Evolutionary conservation across 2,113 vertebrate genomes (phyloP), one percentile per base, ranked within the genome.

Genomic region (Echinops telfairi): DNA sequence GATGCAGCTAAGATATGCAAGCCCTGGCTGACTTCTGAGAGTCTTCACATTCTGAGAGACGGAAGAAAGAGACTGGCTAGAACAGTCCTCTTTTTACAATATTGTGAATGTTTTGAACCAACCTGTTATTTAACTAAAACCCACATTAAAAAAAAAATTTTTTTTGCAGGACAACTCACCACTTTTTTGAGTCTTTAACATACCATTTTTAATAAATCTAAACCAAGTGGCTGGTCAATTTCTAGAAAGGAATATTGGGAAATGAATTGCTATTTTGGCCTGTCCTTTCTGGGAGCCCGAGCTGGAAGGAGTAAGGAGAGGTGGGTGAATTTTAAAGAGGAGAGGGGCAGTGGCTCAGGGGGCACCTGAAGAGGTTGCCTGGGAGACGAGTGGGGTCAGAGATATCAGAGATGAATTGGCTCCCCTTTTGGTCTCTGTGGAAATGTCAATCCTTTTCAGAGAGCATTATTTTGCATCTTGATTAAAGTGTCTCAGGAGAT

Each of bases 401-500:
- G 76, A 40, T 90, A 82, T 79, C 91, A 92, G 78, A 90, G 66
- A 40, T 82, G 77, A 94, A 64, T 60, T 58, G 88, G 82, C 64
- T 73, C 68, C 83, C 66, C 73, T 89, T 60, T 83, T 83, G 53
- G 88, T 92, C 92, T 93, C 88, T 83, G 57, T 71, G 27, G 89
- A 93, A 93, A 95, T 96, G 91, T 95, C 95, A 95, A 66, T 80
- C 79, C 88, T 11, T 83, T 94, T 96, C 90, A 68, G 78, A 95
- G 36, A 93, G 64, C 73, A 88, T 94, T 95, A 90, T 94, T 95
- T 94, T 93, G 80, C 79, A 87, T 95, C 95, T 94, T 94, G 92
- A 97, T 97, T 95, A 94, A 96, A 96, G 80, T 91, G 73, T 92
- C 88, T 96, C 83, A 71, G 89, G 92, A 95, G 95, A 96, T 88